Base-by-base conservation (phyloP, 2,113 vertebrate genomes). In the Grammomys surdaster region DNA sequence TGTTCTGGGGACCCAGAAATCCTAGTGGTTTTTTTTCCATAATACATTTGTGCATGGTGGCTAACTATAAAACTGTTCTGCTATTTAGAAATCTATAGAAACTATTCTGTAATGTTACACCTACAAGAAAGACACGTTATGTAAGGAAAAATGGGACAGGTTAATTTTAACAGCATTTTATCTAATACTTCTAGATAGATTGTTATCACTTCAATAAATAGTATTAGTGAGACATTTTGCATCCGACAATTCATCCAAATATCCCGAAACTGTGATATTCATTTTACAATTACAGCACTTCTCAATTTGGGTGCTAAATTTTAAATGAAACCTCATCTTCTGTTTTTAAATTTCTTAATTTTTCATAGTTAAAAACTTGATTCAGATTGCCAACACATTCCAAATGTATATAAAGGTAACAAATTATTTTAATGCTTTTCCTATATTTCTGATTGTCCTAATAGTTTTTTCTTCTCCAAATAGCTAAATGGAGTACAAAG, bases 281-380 rank as follows among this genome's bases (percentile, higher is more conserved):
- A 87, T n/a, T 93, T 96, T 89, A 78, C 3, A 93, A 31, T 87
- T 24, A 87, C 0, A 36, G 16, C 46, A 91, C 8, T 58, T 82
- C 84, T 91, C 22, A 77, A 63, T 89, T 80, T 40, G 3, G 13
- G 48, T 58, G 26, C 22, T 91, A 69, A 69, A 58, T 87, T 91
- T 93, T 89, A 76, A 89, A 48, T 81, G 17, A 67, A 82, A 82
- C 33, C 58, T 72, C 12, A 20, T 91, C 19, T 82, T 67, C 3
- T 92, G 14, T 33, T 65, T 56, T 94, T 89, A 81, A 60, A 75
- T 31, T 88, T 89, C 8, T 65, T 56, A 93, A 86, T 72, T 78
- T 78, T 60, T 54, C 36, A 54, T 16, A 81, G 19, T 56, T 56
- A 31, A 78, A 95, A 80, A 77, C 43, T 86, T 88, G n/a, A 40